Evolutionary conservation across 64 coral and sea anemone species (phyloP).

Genomic region (Stylophora pistillata): DNA sequence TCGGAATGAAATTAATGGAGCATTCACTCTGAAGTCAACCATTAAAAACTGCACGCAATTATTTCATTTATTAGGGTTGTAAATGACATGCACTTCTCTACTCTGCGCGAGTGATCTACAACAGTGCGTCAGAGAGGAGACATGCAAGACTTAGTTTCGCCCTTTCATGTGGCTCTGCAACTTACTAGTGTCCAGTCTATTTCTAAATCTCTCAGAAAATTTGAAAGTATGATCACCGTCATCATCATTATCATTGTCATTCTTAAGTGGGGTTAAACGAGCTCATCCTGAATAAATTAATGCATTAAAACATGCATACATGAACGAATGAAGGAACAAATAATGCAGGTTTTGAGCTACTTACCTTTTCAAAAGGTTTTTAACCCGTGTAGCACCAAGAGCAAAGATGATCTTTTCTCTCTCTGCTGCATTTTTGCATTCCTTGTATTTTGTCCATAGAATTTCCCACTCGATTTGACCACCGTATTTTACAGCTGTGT

Average conservation of each 20-base stretch:
- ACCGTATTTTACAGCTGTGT: background rate
- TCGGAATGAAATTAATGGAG: background rate
- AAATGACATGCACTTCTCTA: no score
- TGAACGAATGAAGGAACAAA: background rate
- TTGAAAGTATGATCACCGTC: no score
- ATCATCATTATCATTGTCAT: no score
- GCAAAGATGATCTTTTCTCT: constrained; percentile 13
- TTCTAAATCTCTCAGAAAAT: no score
- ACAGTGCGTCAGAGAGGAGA: no score
- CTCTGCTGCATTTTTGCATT: constrained; percentile 12
- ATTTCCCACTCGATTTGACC: background rate
- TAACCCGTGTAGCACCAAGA: background rate
- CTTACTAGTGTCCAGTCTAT: no score
- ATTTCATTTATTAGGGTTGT: background rate
- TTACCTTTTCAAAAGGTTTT: background rate
- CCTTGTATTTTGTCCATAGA: constrained; percentile 21
- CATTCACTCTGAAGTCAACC: background rate
- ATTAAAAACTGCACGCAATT: background rate
- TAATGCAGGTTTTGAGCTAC: background rate
- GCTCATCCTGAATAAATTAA: no score
- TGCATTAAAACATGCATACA: no score
- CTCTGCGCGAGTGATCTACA: no score
- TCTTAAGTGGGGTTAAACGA: no score
- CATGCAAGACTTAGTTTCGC: no score
- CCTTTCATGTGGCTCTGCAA: no score